Conservation (phyloP, 2,888 invertebrate species). For the Dichetophora obliterata region DNA sequence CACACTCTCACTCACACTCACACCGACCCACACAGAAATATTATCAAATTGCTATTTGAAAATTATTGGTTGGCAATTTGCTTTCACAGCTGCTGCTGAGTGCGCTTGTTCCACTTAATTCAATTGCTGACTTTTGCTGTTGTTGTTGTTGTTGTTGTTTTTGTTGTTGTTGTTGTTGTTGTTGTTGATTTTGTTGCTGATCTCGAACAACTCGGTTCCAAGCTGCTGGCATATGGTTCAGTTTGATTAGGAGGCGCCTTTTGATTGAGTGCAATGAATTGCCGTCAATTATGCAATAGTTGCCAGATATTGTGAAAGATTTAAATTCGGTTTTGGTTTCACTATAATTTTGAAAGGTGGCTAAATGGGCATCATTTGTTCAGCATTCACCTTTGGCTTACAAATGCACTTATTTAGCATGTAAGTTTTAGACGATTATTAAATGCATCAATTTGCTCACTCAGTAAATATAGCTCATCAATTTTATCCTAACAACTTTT, state of each 20-base stretch:
- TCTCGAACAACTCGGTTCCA: neutral
- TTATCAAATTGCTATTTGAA: conserved; percentile 1
- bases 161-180: neutral
- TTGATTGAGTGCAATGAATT: conserved; percentile 12
- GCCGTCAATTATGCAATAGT: conserved; percentile 1
- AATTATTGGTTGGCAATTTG: conserved; percentile 7
- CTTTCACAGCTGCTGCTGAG: neutral
- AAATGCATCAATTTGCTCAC: too few species aligned
- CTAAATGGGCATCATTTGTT: neutral
- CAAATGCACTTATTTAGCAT: too few species aligned
- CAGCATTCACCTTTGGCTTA: too few species aligned
- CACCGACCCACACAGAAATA: neutral
- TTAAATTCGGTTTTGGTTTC: conserved; percentile 1
- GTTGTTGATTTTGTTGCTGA: neutral
- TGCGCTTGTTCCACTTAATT: neutral
- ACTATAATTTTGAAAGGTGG: neutral
- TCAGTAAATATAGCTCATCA: too few species aligned
- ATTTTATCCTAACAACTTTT: too few species aligned
- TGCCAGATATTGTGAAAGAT: neutral
- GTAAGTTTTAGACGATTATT: too few species aligned
- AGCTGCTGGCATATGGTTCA: neutral
- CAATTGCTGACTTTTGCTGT: neutral
- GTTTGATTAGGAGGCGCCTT: conserved; percentile 14
- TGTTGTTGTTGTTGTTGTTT: neutral
- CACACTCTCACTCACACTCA: neutral